Percentiles rank a stretch among this genome's conserved stretches.
Evolutionary conservation across 2,113 vertebrate genomes (phyloP).

Genomic region (Platysteira castanea): DNA sequence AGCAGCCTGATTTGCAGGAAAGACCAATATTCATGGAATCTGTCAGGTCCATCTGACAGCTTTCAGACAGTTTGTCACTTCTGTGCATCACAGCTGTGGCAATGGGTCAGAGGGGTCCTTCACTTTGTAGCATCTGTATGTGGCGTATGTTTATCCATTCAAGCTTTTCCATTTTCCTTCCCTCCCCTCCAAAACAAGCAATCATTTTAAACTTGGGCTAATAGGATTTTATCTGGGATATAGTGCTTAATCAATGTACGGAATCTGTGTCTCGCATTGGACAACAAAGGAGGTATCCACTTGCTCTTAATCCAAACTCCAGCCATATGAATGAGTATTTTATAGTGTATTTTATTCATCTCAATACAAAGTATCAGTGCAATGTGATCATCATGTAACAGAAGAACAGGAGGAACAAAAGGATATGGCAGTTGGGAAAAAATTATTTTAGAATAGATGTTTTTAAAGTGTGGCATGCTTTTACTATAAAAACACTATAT

Average conservation of each 20-base stretch:
- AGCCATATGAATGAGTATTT: not conserved
- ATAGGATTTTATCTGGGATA: not conserved
- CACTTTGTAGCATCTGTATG: not conserved
- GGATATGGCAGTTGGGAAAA: not conserved
- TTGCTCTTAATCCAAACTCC: not conserved
- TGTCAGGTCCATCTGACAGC: not conserved
- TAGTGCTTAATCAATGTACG: fast-evolving
- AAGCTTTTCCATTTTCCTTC: not conserved
- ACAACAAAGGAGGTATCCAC: not conserved
- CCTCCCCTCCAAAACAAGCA: not conserved
- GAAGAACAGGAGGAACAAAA: not conserved
- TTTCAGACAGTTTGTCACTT: not conserved
- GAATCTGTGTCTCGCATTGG: fast-evolving
- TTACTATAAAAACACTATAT: not conserved
- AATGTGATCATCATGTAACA: not conserved
- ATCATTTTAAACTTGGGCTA: not conserved
- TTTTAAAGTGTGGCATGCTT: not conserved
- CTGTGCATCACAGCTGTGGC: not conserved
- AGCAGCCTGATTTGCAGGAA: not conserved
- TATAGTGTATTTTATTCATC: not conserved
- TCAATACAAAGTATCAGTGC: not conserved
- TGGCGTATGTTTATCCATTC: not conserved
- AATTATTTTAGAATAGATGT: not conserved
- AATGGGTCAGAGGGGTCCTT: not conserved
- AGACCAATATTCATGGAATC: not conserved